phyloP scores from a whole-genome alignment of 1,140 invertebrate genomes.

The Brachionus sp. region DNA sequence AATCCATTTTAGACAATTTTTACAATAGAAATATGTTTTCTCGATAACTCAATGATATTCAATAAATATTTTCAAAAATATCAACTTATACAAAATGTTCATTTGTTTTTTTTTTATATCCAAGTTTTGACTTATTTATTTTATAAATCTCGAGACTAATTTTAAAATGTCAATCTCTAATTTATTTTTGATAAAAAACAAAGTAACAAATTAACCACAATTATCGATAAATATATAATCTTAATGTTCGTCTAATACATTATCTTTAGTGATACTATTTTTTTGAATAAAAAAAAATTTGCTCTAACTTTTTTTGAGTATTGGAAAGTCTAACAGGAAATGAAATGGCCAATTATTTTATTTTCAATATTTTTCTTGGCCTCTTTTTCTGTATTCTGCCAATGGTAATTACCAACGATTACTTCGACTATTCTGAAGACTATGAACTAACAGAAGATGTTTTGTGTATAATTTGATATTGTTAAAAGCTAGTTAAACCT shows the following conservation, averaged over 20 bases:
- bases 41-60: no score
- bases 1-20: no score
- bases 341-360: not conserved
- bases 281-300: not conserved
- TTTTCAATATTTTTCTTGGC: not conserved
- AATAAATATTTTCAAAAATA: no score
- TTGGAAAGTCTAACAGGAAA: not conserved
- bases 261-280: not conserved
- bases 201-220: not conserved
- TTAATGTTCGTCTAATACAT: not conserved
- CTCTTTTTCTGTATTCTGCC: not conserved
- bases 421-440: not conserved
- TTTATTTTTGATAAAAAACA: not conserved
- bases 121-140: not conserved
- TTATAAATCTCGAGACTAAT: not conserved
- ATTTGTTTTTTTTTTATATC: not conserved
- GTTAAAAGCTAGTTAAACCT: not conserved
- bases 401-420: not conserved
- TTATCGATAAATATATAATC: constrained; percentile 31
- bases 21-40: no score
- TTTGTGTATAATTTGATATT: not conserved
- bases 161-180: constrained; percentile 28
- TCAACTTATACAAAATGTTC: not conserved
- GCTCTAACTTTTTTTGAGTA: not conserved
- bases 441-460: not conserved